Percentiles rank a stretch among this genome's conserved stretches.
Evolutionary conservation across 1,140 invertebrate genomes (phyloP).

Genomic region (Alviniconcha marisindica): DNA sequence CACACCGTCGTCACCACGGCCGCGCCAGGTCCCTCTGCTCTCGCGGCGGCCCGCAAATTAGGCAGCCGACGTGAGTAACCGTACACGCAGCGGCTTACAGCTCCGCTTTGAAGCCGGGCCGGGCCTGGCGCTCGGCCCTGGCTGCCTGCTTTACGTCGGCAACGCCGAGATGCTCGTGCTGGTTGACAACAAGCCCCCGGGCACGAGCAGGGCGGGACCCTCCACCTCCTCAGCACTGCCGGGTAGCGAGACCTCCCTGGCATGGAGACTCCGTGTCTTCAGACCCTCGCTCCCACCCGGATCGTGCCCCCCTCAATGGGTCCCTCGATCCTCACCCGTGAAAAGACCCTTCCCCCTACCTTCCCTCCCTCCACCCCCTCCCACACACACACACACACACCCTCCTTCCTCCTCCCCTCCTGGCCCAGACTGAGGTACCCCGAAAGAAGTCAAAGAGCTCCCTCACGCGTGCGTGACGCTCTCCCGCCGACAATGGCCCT

Average conservation of each 20-base stretch:
- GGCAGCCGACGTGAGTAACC: neutral
- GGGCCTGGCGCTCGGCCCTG: neutral
- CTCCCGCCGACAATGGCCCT: slow-evolving; percentile 30
- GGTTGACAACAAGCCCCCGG: neutral
- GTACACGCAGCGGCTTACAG: neutral
- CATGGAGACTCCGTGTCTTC: neutral
- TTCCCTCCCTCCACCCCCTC: too few species aligned
- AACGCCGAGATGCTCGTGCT: neutral
- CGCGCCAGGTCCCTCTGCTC: too few species aligned
- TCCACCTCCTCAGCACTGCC: too few species aligned
- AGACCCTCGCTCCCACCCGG: neutral
- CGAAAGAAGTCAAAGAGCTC: too few species aligned
- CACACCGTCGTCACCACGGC: too few species aligned
- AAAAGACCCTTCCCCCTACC: too few species aligned
- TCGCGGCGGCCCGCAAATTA: neutral
- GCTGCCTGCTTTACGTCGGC: neutral
- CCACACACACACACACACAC: too few species aligned
- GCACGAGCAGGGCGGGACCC: neutral
- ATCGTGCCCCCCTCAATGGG: too few species aligned
- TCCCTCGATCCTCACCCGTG: too few species aligned
- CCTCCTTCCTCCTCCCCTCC: too few species aligned
- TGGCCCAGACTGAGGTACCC: too few species aligned
- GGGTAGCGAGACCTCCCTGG: neutral
- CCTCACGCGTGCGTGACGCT: slow-evolving; percentile 38
- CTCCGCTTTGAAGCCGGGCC: neutral